Base-by-base conservation (phyloP, 2,888 invertebrate species). In the Mylabris sibirica region DNA sequence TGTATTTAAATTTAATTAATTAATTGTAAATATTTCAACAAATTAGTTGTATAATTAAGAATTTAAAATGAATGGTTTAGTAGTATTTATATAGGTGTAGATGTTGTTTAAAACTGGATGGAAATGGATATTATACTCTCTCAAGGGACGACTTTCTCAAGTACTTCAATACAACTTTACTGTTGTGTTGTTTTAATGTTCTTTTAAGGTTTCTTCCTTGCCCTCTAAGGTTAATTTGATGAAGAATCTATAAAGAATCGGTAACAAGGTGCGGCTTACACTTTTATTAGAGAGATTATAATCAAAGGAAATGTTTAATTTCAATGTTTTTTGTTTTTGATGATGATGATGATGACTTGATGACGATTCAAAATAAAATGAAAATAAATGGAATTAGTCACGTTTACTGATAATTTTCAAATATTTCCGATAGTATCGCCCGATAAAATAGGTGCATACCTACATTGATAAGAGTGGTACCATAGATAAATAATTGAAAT, bases 221-320 rank as follows among this genome's bases (percentile, higher is more conserved):
- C 17, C 64, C 53, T 63, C 44, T n/a, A 44, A 44, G 44, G 44
- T 44, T 44, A 44, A 44, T 44, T 44, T n/a, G 38, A 38, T 11
- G 44, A 38, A 38, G 44, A 44, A 30, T 35, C 14, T 20, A n/a
- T n/a, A 30, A 60, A 34, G 26, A 49, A 49, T 49, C 49, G 20
- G 66, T 66, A 69, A 69, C 66, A 69, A 69, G 70, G 70, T 63
- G 70, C 67, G 70, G 70, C 64, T 59, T 59, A 66, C 66, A 66
- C 62, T 71, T 71, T 71, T 68, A 71, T 71, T 66, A 57, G 14
- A 53, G 3, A 70, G 30, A 63, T 34, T 67, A 65, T 65, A 70
- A 67, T 67, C 67, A 67, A 70, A 67, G 6, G n/a, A n/a, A n/a
- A n/a, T n/a, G n/a, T n/a, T n/a, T n/a, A n/a, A n/a, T n/a, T n/a